These are phyloP conservation scores for Microcebus griseorufus DNA, from an alignment of 2,113 vertebrate species.

Conservation along the genomic window DNA sequence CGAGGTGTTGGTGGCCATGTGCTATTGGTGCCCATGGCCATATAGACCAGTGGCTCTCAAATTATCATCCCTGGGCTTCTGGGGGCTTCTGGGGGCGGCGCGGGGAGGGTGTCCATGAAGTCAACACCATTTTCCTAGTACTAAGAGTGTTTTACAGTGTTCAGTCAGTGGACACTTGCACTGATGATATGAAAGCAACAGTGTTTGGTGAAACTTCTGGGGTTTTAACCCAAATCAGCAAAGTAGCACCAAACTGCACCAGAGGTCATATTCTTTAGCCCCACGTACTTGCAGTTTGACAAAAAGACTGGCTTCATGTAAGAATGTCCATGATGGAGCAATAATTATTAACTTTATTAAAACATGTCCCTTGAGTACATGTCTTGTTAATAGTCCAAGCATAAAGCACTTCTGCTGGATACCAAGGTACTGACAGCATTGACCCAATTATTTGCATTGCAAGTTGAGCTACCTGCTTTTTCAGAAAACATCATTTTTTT, in stretches of 20 bases:
- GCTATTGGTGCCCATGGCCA: neutral
- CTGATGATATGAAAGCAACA: constrained; percentile 10
- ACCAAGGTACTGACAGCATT: neutral
- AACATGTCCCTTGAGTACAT: neutral
- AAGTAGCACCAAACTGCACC: neutral
- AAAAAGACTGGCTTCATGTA: neutral
- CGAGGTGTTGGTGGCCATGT: neutral
- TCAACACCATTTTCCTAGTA: constrained; percentile 1
- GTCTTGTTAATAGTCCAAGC: neutral
- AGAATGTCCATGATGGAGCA: neutral
- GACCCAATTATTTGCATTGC: neutral
- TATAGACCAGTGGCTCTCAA: neutral
- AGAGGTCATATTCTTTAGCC: neutral
- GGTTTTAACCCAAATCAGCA: neutral
- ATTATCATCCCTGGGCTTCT: neutral
- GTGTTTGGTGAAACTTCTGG: neutral
- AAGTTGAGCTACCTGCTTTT: constrained; percentile 12
- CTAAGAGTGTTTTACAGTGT: neutral
- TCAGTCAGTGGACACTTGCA: constrained; percentile 31
- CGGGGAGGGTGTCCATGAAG: neutral
- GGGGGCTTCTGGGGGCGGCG: neutral
- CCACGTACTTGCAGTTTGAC: neutral
- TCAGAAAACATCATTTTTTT: neutral
- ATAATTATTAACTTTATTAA: constrained; percentile 38
- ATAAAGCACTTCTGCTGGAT: neutral